A percentile compares a stretch with the other conserved stretches of the same genome.
These are phyloP conservation scores for Nymphalis c-album DNA, from an alignment of 2,888 invertebrate species.

Conservation along the genomic window DNA sequence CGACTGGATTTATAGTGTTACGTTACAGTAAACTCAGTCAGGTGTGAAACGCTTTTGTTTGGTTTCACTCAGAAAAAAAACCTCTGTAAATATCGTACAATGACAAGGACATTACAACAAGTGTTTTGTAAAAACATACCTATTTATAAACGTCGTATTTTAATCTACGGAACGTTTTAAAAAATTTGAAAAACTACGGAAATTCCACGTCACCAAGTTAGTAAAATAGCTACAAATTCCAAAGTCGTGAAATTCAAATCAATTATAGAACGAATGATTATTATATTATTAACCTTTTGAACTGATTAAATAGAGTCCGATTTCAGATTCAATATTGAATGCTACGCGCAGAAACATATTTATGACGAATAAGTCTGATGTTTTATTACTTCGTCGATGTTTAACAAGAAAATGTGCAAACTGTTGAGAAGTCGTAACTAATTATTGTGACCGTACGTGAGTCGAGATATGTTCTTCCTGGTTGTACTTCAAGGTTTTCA, in stretches of 20 bases:
- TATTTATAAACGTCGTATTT: constrained; percentile 17
- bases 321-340: too few species aligned
- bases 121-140: constrained; percentile 43
- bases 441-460: too few species aligned
- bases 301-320: too few species aligned
- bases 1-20: constrained; percentile 52
- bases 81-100: constrained; percentile 46
- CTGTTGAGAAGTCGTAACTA: too few species aligned
- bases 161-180: not conserved
- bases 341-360: too few species aligned
- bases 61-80: constrained; percentile 58
- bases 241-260: not conserved
- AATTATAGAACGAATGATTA: not conserved
- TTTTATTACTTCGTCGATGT: too few species aligned
- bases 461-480: too few species aligned
- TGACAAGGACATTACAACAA: constrained; percentile 56
- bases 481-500: too few species aligned
- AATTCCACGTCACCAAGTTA: not conserved
- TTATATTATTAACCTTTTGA: not conserved
- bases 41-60: constrained; percentile 55
- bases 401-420: too few species aligned
- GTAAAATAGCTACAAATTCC: not conserved
- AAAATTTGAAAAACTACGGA: not conserved
- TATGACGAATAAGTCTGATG: too few species aligned
- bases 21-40: constrained; percentile 52